Evolutionary conservation across 2,113 vertebrate genomes (phyloP).

Genomic region (Passerina amoena): DNA sequence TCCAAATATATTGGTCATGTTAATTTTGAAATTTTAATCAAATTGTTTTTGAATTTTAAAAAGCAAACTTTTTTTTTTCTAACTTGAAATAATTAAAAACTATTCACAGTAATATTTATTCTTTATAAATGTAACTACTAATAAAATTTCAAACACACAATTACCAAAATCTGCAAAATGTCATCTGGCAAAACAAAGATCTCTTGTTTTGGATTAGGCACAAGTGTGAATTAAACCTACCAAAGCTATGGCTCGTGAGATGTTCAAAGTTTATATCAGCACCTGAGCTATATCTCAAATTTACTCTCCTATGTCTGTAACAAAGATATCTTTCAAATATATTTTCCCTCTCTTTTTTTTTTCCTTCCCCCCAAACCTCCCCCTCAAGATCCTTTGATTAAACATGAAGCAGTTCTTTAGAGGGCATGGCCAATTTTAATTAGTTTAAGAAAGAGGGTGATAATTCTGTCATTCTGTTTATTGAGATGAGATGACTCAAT

Average conservation of each 20-base stretch:
- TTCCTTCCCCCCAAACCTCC: no score
- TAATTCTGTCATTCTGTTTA: neutral
- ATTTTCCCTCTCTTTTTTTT: neutral
- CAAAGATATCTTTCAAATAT: neutral
- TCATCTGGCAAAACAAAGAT: neutral
- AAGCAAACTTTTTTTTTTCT: neutral
- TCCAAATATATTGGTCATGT: neutral
- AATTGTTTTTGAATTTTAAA: neutral
- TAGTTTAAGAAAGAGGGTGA: neutral
- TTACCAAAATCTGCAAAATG: neutral
- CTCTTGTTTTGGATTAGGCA: neutral
- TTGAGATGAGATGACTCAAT: neutral
- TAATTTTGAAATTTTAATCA: neutral
- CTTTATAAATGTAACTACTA: neutral
- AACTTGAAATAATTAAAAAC: neutral
- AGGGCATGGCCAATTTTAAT: neutral
- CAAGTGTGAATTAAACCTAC: neutral
- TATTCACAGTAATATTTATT: neutral
- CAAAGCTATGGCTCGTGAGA: neutral
- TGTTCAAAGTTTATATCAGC: neutral
- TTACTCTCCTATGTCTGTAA: neutral
- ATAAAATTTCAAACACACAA: neutral
- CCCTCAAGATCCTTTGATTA: neutral
- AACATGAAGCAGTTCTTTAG: neutral
- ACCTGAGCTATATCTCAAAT: neutral